phyloP scores from a whole-genome alignment of 2,888 invertebrate genomes.

The Villa cingulata region DNA sequence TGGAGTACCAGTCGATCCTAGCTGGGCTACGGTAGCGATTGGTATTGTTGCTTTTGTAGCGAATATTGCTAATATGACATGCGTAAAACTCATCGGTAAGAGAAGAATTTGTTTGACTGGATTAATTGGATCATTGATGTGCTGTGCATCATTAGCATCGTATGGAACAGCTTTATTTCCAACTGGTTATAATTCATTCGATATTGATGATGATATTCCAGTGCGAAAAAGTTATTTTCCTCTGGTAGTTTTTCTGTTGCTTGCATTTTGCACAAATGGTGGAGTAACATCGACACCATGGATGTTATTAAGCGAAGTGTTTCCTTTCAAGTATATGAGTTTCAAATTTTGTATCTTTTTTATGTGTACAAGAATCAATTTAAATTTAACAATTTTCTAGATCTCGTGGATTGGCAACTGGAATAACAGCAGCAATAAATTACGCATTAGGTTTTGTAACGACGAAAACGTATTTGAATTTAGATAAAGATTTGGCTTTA shows the following conservation, averaged over 20 bases:
- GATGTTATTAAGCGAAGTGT: constrained; percentile 44
- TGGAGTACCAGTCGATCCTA: constrained; percentile 28
- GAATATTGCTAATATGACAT: constrained; percentile 33
- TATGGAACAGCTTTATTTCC: constrained; percentile 35
- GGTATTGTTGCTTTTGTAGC: constrained; percentile 38
- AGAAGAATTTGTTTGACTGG: constrained; percentile 38
- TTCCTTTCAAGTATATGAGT: constrained; percentile 40
- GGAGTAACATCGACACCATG: constrained; percentile 39
- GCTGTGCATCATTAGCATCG: constrained; percentile 33
- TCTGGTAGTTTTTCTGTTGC: constrained; percentile 20
- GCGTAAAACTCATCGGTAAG: constrained; percentile 38
- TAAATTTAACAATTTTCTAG: constrained; percentile 5
- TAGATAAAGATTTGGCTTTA: constrained; percentile 36
- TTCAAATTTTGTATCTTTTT: background rate
- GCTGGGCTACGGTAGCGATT: constrained; percentile 40
- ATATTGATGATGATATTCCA: constrained; percentile 17
- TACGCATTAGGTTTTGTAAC: constrained; percentile 41
- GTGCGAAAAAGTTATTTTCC: constrained; percentile 19
- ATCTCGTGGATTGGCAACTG: constrained; percentile 16
- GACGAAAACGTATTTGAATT: constrained; percentile 41
- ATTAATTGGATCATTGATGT: constrained; percentile 35
- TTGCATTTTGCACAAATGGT: constrained; percentile 15
- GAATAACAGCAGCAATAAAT: constrained; percentile 39
- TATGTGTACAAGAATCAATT: no score
- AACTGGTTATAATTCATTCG: constrained; percentile 37